phyloP scores from a whole-genome alignment of 2,797 vertebrate genomes.

The Galaxias olidus region DNA sequence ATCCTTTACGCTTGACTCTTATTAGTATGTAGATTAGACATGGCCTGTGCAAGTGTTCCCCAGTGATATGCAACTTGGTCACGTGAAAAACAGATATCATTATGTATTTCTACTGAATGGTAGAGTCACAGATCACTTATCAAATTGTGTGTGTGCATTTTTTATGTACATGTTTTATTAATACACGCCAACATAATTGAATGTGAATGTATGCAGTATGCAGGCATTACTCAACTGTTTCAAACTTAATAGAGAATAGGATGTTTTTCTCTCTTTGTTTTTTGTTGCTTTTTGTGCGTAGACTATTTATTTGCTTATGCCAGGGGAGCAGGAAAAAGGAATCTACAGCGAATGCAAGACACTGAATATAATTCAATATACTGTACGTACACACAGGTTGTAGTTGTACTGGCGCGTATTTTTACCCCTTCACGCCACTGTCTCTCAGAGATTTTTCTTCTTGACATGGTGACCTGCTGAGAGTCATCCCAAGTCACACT shows the following conservation, averaged over 20 bases:
- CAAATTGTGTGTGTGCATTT: background rate
- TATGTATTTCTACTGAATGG: conserved; percentile 3
- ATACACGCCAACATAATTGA: background rate
- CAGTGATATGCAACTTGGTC: background rate
- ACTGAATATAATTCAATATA: no score
- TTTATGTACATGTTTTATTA: conserved; percentile 5
- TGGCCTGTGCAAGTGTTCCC: conserved; percentile 7
- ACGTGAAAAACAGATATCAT: background rate
- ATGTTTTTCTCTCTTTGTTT: background rate
- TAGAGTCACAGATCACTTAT: background rate
- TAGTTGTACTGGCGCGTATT: background rate
- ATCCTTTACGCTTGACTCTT: background rate
- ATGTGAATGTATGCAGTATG: background rate
- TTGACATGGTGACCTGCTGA: background rate
- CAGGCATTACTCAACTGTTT: background rate
- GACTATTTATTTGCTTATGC: background rate
- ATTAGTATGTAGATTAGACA: conserved; percentile 26
- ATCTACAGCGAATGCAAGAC: no score
- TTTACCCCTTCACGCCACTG: background rate
- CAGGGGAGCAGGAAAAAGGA: no score
- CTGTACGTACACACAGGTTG: background rate
- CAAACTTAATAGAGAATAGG: background rate
- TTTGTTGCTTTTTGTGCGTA: background rate
- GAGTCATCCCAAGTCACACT: background rate
- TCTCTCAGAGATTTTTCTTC: background rate